phyloP scores from a whole-genome alignment of 2,113 vertebrate genomes.

The Anhinga anhinga region DNA sequence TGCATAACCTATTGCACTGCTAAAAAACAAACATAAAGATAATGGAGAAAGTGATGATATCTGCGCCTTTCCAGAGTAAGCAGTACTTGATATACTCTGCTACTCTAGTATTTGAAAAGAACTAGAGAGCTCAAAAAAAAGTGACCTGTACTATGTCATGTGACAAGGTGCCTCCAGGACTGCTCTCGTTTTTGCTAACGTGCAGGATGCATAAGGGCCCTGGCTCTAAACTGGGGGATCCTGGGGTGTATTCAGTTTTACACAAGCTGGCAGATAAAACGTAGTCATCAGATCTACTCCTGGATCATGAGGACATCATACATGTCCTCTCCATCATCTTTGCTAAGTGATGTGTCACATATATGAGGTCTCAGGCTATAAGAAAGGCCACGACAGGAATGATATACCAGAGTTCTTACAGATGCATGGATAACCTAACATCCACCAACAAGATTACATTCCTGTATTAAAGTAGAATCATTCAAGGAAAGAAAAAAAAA shows the following conservation, averaged over 20 bases:
- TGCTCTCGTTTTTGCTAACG: not conserved
- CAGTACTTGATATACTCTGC: too few species aligned
- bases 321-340: not conserved
- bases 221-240: fast-evolving
- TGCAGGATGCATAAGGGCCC: too few species aligned
- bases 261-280: not conserved
- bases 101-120: not conserved
- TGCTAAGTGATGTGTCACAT: not conserved
- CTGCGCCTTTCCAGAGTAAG: not conserved
- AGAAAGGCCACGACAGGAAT: not conserved
- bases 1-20: not conserved
- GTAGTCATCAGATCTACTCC: not conserved
- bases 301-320: not conserved
- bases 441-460: not conserved
- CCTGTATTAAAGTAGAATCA: not conserved
- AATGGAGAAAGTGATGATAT: not conserved
- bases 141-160: too few species aligned
- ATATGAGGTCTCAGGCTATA: not conserved
- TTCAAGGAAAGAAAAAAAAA: not conserved
- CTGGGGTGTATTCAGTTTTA: too few species aligned
- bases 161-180: not conserved
- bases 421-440: not conserved
- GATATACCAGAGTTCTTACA: not conserved
- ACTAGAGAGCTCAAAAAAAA: not conserved
- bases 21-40: not conserved